Conservation (phyloP, 2,797 vertebrate species). For the Mormyrus hasselquistii region DNA sequence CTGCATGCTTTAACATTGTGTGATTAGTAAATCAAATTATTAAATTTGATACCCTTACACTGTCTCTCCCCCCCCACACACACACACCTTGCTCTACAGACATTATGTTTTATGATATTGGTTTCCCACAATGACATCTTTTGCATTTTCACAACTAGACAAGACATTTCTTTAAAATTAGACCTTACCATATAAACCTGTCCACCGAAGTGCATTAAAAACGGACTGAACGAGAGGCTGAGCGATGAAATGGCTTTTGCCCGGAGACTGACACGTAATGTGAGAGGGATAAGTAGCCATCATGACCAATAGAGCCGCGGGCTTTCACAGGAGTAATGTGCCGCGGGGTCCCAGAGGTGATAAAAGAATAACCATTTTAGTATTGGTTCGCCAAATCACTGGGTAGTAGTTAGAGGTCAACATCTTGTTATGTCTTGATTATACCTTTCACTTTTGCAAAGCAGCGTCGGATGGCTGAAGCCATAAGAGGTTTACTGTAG, state of each 20-base stretch:
- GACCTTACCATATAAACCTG: neutral
- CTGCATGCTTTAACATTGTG: neutral
- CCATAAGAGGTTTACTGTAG: neutral
- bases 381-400: neutral
- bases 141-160: neutral
- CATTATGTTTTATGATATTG: neutral
- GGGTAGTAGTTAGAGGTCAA: conserved; percentile 6
- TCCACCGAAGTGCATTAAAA: neutral
- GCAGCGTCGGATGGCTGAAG: too few species aligned
- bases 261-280: neutral
- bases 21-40: neutral
- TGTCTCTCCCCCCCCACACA: neutral
- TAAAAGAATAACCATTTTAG: neutral
- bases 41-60: neutral
- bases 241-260: conserved; percentile 3
- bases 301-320: neutral
- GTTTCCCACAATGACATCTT: neutral
- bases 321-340: neutral
- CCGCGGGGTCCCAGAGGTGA: neutral
- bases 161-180: neutral
- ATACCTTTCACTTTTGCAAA: neutral
- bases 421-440: neutral
- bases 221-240: neutral
- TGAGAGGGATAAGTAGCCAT: neutral
- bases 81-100: neutral